phyloP scores from a whole-genome alignment of 2,113 vertebrate species.

The Dipodomys merriami region DNA sequence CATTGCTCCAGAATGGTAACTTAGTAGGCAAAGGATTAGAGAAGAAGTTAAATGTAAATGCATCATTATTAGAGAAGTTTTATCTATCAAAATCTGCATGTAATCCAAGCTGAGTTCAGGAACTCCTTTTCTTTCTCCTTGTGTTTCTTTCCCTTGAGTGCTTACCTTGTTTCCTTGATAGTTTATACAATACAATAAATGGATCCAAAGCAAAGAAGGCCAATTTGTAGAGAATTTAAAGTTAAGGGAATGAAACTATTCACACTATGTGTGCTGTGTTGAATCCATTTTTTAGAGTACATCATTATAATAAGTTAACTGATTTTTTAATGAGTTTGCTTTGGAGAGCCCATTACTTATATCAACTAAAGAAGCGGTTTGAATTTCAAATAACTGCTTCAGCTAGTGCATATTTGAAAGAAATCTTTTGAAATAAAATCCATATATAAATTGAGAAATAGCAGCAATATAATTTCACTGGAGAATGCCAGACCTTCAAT shows the following conservation, averaged over 20 bases:
- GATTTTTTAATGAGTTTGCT: constrained; percentile 34
- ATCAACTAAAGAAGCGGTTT: constrained; percentile 5
- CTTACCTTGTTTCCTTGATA: neutral
- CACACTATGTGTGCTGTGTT: neutral
- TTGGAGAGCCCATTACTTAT: constrained; percentile 12
- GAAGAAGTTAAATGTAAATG: neutral
- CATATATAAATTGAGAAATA: neutral
- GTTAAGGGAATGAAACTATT: neutral
- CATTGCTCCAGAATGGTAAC: neutral
- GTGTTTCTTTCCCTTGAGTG: neutral
- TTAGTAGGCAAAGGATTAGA: neutral
- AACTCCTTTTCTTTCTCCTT: neutral
- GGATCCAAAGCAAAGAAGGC: neutral
- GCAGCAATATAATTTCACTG: neutral
- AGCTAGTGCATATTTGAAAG: neutral
- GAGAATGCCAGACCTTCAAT: neutral
- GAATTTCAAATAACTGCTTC: constrained; percentile 40
- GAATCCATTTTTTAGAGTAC: neutral
- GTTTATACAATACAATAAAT: neutral
- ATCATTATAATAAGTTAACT: neutral
- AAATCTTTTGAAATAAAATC: constrained; percentile 41
- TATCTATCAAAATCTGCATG: neutral
- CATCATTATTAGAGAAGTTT: neutral
- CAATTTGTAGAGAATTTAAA: neutral
- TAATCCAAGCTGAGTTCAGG: neutral